Evolutionary conservation across 2,888 invertebrate genomes (phyloP), one percentile per base, ranked within the genome.

Genomic region (Erebia ligea): DNA sequence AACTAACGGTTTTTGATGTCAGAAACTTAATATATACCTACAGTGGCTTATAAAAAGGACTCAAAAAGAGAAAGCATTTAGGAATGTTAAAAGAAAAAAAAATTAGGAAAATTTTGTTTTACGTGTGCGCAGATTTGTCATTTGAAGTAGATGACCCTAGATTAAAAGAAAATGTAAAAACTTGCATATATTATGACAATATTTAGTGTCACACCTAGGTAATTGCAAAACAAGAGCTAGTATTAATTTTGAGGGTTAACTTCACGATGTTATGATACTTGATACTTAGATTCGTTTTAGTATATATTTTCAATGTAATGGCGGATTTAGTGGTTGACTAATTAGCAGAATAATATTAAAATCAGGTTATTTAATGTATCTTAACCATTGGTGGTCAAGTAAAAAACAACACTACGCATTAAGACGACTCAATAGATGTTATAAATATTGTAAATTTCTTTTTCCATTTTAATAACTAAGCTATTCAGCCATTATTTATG

Each of bases 401-500:
- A 50, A n/a, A 15, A 50, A 15, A 13, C 15, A 6, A 3, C 11
- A 2, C 17, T 17, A 17, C 17, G 42, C n/a, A 4, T 19, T 19
- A 19, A 42, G 48, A 62, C 19, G 61, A 45, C 61, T 19, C 34
- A 64, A 50, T 15, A 50, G 48, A 17, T 34, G 52, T 19, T 34
- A 64, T 21, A 21, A 61, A 61, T 42, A 42, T 42, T 42, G 17
- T 11, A 54, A 56, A 52, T 72, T 69, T 63, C 61, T 50, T 58
- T 63, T 67, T 34, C 42, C 62, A 19, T 59, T 50, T 67, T 13
- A 40, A 21, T 52, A 45, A 67, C 64, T 67, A 56, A 70, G 59
- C 64, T 70, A 67, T 72, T 67, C 54, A 42, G 69, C 65, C 57
- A 50, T 62, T n/a, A 45, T 61, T 56, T 45, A 64, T 25, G 56